Evolutionary conservation across 2,113 vertebrate genomes (phyloP).

Genomic region (Trachemys scripta): DNA sequence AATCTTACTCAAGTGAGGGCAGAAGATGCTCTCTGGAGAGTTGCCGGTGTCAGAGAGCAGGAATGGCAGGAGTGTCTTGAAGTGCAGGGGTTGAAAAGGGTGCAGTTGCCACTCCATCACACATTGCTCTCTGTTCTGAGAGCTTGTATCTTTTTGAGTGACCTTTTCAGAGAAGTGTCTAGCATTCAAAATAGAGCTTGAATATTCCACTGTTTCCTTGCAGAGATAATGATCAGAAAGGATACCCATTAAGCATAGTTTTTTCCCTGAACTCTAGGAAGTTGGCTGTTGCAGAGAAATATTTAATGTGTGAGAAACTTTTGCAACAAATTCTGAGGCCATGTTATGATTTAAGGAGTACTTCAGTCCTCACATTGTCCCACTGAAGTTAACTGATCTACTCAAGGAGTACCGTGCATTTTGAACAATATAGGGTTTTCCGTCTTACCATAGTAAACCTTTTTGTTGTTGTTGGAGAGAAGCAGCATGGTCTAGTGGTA

Average conservation of each 20-base stretch:
- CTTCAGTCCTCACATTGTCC: not conserved
- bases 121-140: no score
- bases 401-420: not conserved
- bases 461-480: not conserved
- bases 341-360: not conserved
- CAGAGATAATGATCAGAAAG: not conserved
- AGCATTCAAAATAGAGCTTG: not conserved
- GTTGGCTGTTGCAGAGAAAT: not conserved
- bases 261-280: not conserved
- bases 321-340: not conserved
- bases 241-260: not conserved
- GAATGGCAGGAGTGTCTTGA: not conserved
- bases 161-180: not conserved
- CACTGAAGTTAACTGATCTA: not conserved
- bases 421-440: not conserved
- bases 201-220: not conserved
- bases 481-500: accelerated
- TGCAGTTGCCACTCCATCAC: accelerated
- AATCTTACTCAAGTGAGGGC: not conserved
- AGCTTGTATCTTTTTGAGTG: no score
- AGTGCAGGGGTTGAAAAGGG: not conserved
- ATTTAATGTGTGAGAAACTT: not conserved
- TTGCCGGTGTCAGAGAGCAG: not conserved
- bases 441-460: not conserved
- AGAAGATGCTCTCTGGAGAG: not conserved